These are phyloP conservation scores for Cerastis leucographa DNA, from an alignment of 2,888 invertebrate species.

Conservation along the genomic window DNA sequence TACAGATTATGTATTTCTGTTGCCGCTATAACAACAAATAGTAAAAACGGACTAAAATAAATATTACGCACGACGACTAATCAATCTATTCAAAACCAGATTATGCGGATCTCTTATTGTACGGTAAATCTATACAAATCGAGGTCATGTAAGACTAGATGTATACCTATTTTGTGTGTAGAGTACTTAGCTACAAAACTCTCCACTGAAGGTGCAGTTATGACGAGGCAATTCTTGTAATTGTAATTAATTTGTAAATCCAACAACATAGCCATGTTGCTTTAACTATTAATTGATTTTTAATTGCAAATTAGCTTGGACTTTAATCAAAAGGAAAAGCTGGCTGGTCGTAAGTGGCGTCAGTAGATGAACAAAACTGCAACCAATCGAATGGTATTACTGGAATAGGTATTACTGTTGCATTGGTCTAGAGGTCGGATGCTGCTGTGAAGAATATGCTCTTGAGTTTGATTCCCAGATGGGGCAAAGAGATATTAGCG, in stretches of 20 bases:
- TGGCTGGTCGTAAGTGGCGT: background rate
- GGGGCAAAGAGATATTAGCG: background rate
- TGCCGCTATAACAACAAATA: too few relatives aligned
- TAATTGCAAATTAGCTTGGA: slow-evolving; percentile 48
- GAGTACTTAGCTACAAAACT: background rate
- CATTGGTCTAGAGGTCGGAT: background rate
- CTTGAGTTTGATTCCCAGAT: background rate
- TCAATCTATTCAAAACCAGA: too few relatives aligned
- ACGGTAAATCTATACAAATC: too few relatives aligned
- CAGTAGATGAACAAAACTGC: background rate
- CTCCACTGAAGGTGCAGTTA: background rate
- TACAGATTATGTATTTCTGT: too few relatives aligned
- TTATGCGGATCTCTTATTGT: too few relatives aligned
- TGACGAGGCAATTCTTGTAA: slow-evolving; percentile 14
- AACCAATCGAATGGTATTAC: background rate
- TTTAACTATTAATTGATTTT: slow-evolving; percentile 46
- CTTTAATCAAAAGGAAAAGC: slow-evolving; percentile 10
- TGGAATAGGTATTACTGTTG: background rate
- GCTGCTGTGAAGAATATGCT: background rate
- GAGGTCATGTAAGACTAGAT: too few relatives aligned
- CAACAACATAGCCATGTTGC: slow-evolving; percentile 23
- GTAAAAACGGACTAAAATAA: too few relatives aligned
- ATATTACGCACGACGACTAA: too few relatives aligned
- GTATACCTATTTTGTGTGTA: too few relatives aligned
- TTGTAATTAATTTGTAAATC: slow-evolving; percentile 32